phyloP scores from a whole-genome alignment of 1,140 invertebrate genomes.

The Diprion similis region DNA sequence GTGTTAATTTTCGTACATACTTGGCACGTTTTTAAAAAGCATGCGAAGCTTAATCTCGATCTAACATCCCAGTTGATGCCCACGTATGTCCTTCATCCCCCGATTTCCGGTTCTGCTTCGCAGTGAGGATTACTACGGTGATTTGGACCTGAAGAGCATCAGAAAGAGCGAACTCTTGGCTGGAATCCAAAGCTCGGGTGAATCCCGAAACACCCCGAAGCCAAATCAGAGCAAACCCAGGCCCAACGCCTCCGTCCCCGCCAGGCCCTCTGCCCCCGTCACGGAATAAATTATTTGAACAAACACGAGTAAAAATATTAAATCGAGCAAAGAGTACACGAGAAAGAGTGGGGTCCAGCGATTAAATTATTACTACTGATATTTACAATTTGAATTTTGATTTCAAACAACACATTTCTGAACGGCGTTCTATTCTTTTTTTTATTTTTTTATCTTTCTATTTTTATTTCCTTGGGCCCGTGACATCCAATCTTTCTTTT shows the following conservation, averaged over 20 bases:
- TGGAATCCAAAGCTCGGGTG: conserved; percentile 74
- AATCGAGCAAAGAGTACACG: neutral
- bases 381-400: neutral
- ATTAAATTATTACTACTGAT: neutral
- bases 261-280: conserved; percentile 43
- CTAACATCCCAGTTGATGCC: conserved; percentile 9
- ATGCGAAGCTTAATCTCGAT: no score
- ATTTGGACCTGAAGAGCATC: conserved; percentile 91
- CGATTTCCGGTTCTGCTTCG: conserved; percentile 57
- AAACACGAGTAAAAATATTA: neutral
- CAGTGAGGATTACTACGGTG: conserved; percentile 96
- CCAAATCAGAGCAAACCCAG: conserved; percentile 59
- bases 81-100: conserved; percentile 38
- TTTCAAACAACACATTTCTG: neutral
- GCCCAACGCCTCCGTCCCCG: conserved; percentile 61
- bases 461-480: no score
- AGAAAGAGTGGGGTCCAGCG: no score
- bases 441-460: no score
- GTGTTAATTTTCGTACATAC: no score
- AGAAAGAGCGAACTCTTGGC: conserved; percentile 88
- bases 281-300: conserved; percentile 41
- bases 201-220: conserved; percentile 56
- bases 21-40: no score
- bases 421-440: no score
- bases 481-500: no score